Evolutionary conservation across 1,140 invertebrate genomes (phyloP).

Genomic region (Pseudomyrmex flavicornis): DNA sequence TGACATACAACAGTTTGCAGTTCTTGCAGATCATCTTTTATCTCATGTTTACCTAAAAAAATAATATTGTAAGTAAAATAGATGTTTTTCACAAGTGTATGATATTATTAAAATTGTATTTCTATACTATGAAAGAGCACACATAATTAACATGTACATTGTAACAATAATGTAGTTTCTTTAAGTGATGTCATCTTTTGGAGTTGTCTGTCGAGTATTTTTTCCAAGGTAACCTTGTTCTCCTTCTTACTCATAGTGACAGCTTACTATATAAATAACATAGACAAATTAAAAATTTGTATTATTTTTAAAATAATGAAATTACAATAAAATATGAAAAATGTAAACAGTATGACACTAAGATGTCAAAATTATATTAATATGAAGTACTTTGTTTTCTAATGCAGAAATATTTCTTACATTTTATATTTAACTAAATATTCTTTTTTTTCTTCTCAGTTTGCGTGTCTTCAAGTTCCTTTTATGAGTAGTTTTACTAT

Average conservation of each 20-base stretch:
- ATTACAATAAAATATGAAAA: neutral
- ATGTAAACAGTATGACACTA: no score
- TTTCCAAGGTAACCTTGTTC: constrained; percentile 16
- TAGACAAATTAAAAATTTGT: neutral
- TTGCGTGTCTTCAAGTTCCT: no score
- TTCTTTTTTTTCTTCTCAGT: no score
- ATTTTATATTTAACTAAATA: no score
- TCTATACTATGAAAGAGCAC: neutral
- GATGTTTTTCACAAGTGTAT: neutral
- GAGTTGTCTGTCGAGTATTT: constrained; percentile 33
- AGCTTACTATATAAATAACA: neutral
- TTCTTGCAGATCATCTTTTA: constrained; percentile 63
- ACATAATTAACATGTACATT: constrained; percentile 10
- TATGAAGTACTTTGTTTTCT: no score
- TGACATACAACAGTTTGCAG: constrained; percentile 21
- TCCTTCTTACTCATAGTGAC: neutral
- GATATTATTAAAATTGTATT: neutral
- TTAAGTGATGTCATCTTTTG: neutral
- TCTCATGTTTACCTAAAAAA: constrained; percentile 66
- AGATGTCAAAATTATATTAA: no score
- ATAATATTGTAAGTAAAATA: neutral
- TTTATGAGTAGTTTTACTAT: no score
- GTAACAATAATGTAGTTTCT: constrained; percentile 17
- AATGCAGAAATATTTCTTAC: no score
- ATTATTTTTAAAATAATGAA: neutral